Base-by-base conservation (phyloP, 1,140 invertebrate genomes). In the Sitobion miscanthi region DNA sequence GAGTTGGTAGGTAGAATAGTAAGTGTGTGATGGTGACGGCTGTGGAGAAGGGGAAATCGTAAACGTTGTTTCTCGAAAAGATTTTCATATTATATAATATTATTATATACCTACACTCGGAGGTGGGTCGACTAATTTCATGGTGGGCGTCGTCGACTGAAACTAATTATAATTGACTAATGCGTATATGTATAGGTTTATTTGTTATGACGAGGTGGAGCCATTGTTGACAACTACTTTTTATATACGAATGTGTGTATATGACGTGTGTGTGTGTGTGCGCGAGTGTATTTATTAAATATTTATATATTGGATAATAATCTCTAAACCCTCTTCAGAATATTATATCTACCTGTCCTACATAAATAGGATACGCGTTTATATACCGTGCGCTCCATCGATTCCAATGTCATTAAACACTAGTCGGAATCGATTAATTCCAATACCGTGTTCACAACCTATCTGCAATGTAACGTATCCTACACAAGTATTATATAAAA, bases 211-310 rank as follows among this genome's bases (percentile, higher is more conserved):
- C 45, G 85, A 47, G 49, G 87, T 54, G 49, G 87, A 89, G 87
- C 87, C 87, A 54, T 89, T 89, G 87, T 89, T 89, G 87, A 89
- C 87, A 89, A 89, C 87, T 89, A 89, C n/a, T 89, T 89, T 89
- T 54, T 23, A 54, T 54, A 38, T 35, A 49, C 30, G 11, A n/a
- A 47, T n/a, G 25, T 35, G n/a, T 52, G 49, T 52, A 52, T 52
- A 62, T 9, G 21, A 62, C 6, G 17, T 49, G 25, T n/a, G 25
- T 42, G 21, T 7, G 23, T 21, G 20, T 52, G n/a, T 35, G 20
- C 35, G 30, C 30, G 23, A 1, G 23, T 35, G n/a, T 54, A 35
- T n/a, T 49, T 89, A 86, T 86, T 45, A 86, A 25, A 54, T 38
- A 23, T 38, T 38, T 54, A 35, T 54, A 30, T 47, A 89, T 89